A percentile compares a stretch with the other conserved stretches of the same genome.
phyloP scores from a whole-genome alignment of 2,113 vertebrate genomes.

The Catharus minimus region DNA sequence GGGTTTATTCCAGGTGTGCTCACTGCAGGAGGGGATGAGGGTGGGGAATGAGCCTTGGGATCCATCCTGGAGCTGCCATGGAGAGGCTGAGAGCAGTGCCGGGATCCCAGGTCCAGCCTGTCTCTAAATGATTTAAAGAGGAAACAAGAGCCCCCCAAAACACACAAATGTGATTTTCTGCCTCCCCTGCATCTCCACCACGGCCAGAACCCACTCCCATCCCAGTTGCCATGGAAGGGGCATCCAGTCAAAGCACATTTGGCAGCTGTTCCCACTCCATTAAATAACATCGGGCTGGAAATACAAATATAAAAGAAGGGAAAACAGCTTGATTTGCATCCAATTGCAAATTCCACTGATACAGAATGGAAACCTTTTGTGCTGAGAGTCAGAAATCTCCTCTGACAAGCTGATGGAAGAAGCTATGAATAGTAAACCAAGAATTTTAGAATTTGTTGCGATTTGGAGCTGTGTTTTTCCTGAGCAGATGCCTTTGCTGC shows the following conservation, averaged over 20 bases:
- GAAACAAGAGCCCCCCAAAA: background rate
- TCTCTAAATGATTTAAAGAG: background rate
- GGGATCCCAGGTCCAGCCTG: background rate
- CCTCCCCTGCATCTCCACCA: background rate
- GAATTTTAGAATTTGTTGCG: background rate
- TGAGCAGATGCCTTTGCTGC: background rate
- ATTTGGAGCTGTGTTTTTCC: background rate
- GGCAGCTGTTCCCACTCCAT: background rate
- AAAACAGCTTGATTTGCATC: background rate
- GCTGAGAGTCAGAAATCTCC: background rate
- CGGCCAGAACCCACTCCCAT: background rate
- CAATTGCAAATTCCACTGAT: background rate
- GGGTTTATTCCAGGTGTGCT: background rate
- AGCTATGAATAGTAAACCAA: background rate
- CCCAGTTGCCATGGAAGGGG: background rate
- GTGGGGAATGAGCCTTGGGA: background rate
- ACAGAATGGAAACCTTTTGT: background rate
- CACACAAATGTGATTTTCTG: background rate
- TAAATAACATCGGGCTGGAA: background rate
- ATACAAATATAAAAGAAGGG: background rate
- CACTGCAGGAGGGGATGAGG: too few relatives aligned
- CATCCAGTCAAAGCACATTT: background rate
- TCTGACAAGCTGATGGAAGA: background rate
- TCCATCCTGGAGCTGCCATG: background rate
- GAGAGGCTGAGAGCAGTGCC: background rate